These are phyloP conservation scores for Quadriops clusia DNA, from an alignment of 2,888 invertebrate genomes.

Conservation along the genomic window DNA sequence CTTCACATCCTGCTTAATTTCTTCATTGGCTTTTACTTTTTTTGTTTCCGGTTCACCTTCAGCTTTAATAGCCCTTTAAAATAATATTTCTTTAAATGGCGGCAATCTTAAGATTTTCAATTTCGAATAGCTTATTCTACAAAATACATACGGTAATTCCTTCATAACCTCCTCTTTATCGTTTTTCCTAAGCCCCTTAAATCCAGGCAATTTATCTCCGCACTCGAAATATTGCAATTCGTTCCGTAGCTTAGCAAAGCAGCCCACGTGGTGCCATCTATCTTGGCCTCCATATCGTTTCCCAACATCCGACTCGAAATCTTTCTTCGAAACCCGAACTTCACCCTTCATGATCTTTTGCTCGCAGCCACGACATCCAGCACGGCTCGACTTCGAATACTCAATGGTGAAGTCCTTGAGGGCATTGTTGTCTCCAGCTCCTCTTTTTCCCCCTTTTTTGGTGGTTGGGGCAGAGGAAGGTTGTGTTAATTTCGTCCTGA, in stretches of 20 bases:
- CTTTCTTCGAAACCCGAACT: conserved; percentile 71
- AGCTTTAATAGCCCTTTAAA: conserved; percentile 35
- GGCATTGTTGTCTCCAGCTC: conserved; percentile 27
- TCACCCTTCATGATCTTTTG: conserved; percentile 65
- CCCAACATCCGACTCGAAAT: conserved; percentile 70
- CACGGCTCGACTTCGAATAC: conserved; percentile 75
- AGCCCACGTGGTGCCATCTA: conserved; percentile 85
- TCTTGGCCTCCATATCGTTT: conserved; percentile 73
- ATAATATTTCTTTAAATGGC: conserved; percentile 6
- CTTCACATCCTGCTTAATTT: conserved; percentile 37
- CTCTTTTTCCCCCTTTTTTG: conserved; percentile 41
- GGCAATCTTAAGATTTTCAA: conserved; percentile 2
- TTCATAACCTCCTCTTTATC: conserved; percentile 54
- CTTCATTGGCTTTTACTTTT: conserved; percentile 55
- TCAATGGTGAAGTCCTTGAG: conserved; percentile 64
- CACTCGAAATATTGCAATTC: conserved; percentile 62
- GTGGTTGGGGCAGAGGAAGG: conserved; percentile 23
- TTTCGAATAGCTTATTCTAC: conserved; percentile 1
- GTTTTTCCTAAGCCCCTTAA: conserved; percentile 53
- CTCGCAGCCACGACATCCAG: conserved; percentile 73
- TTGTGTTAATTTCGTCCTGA: conserved; percentile 37
- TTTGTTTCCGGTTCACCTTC: conserved; percentile 52
- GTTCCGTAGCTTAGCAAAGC: conserved; percentile 66
- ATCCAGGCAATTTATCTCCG: conserved; percentile 69
- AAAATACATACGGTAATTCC: conserved; percentile 48